Base-by-base conservation (phyloP, 2,797 vertebrate genomes). In the Chiloscyllium punctatum region DNA sequence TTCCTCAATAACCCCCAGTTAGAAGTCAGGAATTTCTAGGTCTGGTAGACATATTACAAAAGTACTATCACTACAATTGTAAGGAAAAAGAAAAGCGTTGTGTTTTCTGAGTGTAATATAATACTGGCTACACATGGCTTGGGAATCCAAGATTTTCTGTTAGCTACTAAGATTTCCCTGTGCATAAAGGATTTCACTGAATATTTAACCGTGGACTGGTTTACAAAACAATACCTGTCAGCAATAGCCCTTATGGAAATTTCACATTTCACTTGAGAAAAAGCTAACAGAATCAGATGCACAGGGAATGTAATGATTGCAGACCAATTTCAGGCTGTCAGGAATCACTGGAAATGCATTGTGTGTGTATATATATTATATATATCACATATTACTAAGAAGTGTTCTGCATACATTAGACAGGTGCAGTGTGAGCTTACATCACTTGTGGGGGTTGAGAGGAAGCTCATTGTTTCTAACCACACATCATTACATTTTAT, bases 211-310 rank as follows among this genome's bases (percentile, higher is more conserved):
- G 71, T 74, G n/a, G 48, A 95, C 53, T 77, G 69, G 30, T 57
- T 95, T 95, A 77, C 68, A 57, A n/a, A 53, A 57, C 71, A 77
- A 95, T 95, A 48, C 25, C 68, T 53, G 27, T 95, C 74, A 51
- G 69, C 33, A 51, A 95, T 33, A 33, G 71, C 74, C 23, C 71
- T 53, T 33, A 21, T 77, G 71, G 71, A 77, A 33, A 95, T 95
- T 95, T 77, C 69, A 77, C 16, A 27, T 77, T 95, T 77, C 69
- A 74, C 94, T 95, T 95, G 69, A 77, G n/a, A 94, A 48, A 68
- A 53, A 9, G 37, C 27, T 72, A 94, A 94, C 69, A 33, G 94
- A 94, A 92, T 9, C n/a, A 68, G 25, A 92, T 2, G 11, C 25
- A 6, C 27, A 33, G 94, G 53, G 69, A 74, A 33, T n/a, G 18